These are phyloP conservation scores for Bufo bufo DNA, from an alignment of 2,113 vertebrate genomes.

Conservation along the genomic window DNA sequence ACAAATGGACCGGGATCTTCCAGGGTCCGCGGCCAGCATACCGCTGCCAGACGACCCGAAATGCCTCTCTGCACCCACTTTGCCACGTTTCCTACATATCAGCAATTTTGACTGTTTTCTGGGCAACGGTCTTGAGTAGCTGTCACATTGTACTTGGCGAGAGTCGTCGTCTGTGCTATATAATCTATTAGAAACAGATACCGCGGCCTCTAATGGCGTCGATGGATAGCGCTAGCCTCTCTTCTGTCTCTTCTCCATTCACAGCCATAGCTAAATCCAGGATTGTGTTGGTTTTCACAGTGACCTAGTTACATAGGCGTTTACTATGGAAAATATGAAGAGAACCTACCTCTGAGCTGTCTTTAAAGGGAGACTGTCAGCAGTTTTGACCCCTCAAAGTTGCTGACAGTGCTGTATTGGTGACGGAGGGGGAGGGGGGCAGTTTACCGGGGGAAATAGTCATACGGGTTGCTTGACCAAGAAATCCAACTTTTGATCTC, in stretches of 20 bases:
- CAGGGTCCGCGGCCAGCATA: not conserved
- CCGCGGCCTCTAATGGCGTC: not conserved
- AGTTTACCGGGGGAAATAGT: too few species aligned
- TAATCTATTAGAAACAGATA: slow-evolving; percentile 6
- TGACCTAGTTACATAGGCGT: not conserved
- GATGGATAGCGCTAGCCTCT: not conserved
- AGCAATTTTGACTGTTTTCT: slow-evolving; percentile 23
- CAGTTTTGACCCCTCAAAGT: too few species aligned
- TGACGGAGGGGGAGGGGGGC: too few species aligned
- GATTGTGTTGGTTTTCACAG: not conserved
- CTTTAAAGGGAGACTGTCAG: too few species aligned
- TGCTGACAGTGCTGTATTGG: too few species aligned
- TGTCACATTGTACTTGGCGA: slow-evolving; percentile 21
- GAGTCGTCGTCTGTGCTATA: slow-evolving; percentile 2
- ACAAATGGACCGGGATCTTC: slow-evolving; percentile 3
- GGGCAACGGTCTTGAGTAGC: slow-evolving; percentile 19
- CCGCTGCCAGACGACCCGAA: not conserved
- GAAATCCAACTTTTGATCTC: too few species aligned
- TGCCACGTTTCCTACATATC: not conserved
- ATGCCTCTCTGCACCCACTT: slow-evolving; percentile 17
- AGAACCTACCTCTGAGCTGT: too few species aligned
- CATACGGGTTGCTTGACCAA: too few species aligned
- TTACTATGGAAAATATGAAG: not conserved
- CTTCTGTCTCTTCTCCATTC: not conserved
- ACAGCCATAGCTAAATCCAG: not conserved